Percentiles rank a stretch among this genome's conserved stretches.
phyloP scores from a whole-genome alignment of 2,797 vertebrate genomes.

The Trematocara caparti region DNA sequence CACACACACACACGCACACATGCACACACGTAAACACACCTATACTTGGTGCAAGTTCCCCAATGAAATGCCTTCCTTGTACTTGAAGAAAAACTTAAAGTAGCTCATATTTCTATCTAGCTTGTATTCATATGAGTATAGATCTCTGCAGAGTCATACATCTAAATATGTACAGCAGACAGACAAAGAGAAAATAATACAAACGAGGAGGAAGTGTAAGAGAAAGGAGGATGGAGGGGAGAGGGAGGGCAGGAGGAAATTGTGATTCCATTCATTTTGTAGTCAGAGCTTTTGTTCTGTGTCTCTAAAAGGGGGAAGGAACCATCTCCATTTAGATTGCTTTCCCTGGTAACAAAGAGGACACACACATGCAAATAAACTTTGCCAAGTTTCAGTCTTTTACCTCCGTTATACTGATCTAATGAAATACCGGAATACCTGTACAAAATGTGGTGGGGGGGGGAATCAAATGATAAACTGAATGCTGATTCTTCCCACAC shows the following conservation, averaged over 20 bases:
- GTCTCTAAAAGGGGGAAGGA: conserved; percentile 17
- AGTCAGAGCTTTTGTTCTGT: conserved; percentile 34
- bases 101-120: conserved; percentile 22
- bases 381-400: neutral
- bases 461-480: neutral
- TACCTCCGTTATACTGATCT: neutral
- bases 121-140: conserved; percentile 21
- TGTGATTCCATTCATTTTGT: conserved; percentile 38
- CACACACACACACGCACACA: neutral
- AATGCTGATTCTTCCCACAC: neutral
- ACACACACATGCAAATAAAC: neutral
- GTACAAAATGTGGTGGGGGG: neutral
- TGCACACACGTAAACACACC: neutral
- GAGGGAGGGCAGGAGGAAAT: neutral
- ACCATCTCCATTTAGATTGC: conserved; percentile 52
- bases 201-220: neutral
- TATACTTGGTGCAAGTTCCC: neutral
- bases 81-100: conserved; percentile 22
- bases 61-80: conserved; percentile 15
- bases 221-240: neutral
- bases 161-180: conserved; percentile 22
- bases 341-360: conserved; percentile 2
- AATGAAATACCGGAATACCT: neutral
- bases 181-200: neutral
- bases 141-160: conserved; percentile 29